Base-by-base conservation (phyloP, 2,113 vertebrate genomes). In the Scomber japonicus region DNA sequence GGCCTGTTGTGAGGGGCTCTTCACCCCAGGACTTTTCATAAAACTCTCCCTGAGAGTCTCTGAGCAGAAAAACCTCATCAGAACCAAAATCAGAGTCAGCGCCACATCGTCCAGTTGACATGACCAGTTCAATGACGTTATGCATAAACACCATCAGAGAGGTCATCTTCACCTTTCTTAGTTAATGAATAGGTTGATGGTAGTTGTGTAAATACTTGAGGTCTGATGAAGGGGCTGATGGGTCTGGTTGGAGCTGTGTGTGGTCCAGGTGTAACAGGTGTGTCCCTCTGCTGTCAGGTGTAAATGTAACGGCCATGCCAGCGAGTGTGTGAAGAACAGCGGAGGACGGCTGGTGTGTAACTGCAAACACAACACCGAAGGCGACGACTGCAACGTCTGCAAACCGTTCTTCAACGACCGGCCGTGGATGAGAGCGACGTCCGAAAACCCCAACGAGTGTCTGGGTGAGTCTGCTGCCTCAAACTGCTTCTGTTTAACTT, bases 231-330 rank as follows among this genome's bases (percentile, higher is more conserved):
- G 24, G 24, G 35, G 35, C 8, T 9, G 7, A 7, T 40, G 35
- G 35, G 35, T 40, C 7, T 40, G 35, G 35, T 40, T 40, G 35
- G 0, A 40, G 6, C 35, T 40, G 35, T 40, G 56, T 53, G 15
- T 56, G n/a, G 5, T 68, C 13, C 46, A 40, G 40, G 53, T 78
- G 63, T 86, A 35, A 79, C 71, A 16, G 35, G 73, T 66, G 80
- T 86, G 72, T 68, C 1, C 65, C 8, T 78, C 12, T 74, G n/a
- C 51, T 2, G 0, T 6, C 91, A 99, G 98, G 89, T 99, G 98
- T 89, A 99, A 99, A 82, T 99, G 98, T 82, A 97, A 99, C 0
- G 98, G 98, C 4, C 98, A 99, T 0, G 97, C 97, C 5, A 99
- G 98, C 0, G 97, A 99, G 88, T 99, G 98, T 15, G 75, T 94